Base-by-base conservation (phyloP, 2,888 invertebrate species). In the Crocallis elinguaria region DNA sequence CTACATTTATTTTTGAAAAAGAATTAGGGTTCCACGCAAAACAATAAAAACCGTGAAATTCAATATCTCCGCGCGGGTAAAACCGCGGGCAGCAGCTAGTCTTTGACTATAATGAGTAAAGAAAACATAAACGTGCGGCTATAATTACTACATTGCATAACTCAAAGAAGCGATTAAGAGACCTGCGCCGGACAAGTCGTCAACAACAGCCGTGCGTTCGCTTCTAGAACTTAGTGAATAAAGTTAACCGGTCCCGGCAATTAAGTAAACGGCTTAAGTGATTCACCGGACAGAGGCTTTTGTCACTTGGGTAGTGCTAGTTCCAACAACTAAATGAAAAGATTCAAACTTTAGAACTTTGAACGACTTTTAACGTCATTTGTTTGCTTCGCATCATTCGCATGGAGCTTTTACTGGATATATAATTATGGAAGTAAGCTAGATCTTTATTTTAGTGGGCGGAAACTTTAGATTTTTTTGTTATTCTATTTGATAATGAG, bases 231-330 rank as follows among this genome's bases (percentile, higher is more conserved):
- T 65, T 63, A 27, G 50, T 37, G 60, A 57, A 58, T 57, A 65
- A 62, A 66, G 59, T 71, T 54, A 60, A 60, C 59, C 57, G 50
- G 56, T 42, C 57, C 42, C 36, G 42, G 60, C 66, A 67, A 72
- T 72, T 69, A 72, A 52, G 62, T 58, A 56, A 69, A 68, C 65
- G 61, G 62, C 59, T 57, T 58, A 49, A 61, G 61, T 61, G 60
- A 64, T 69, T 66, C 51, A 50, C 50, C 50, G 54, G 54, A 58
- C 57, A 52, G 38, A 35, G 27, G 25, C 46, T 35, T 48, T 45
- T 55, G 53, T 53, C 49, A 53, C 43, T 58, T 48, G 14, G 35
- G 39, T 32, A 38, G 57, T 43, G 49, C 36, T 38, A 25, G 39
- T 39, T 39, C 17, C 27, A 11, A 23, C 3, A 25, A 11, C 5